These are phyloP conservation scores for Antechinus flavipes DNA, from an alignment of 2,113 vertebrate genomes.

Conservation along the genomic window DNA sequence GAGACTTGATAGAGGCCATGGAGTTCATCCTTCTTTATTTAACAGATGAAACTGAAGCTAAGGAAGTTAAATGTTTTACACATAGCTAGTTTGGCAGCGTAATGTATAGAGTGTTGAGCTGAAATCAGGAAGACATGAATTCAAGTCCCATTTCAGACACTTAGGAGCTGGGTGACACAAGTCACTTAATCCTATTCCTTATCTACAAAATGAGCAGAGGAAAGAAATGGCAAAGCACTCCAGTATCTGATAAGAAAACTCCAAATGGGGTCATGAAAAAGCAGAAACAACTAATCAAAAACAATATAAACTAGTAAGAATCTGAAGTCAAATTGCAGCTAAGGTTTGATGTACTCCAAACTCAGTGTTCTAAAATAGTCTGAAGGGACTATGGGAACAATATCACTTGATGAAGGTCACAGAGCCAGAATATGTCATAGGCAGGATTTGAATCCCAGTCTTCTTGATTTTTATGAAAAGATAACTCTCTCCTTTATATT, in stretches of 20 bases:
- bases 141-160: not conserved
- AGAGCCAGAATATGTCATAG: not conserved
- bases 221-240: not conserved
- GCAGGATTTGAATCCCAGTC: not conserved
- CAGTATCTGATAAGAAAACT: not conserved
- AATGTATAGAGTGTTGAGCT: too few species aligned
- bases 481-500: not conserved
- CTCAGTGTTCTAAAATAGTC: too few species aligned
- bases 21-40: not conserved
- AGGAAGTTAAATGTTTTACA: not conserved
- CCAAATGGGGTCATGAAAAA: too few species aligned
- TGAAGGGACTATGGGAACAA: not conserved
- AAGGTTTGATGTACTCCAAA: not conserved
- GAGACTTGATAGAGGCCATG: not conserved
- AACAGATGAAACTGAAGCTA: not conserved
- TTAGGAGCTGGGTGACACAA: not conserved
- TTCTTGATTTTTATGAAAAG: not conserved
- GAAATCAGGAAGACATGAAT: too few species aligned
- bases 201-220: not conserved
- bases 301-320: not conserved
- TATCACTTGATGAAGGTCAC: not conserved
- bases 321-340: not conserved
- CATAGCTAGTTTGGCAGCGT: not conserved
- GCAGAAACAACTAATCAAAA: not conserved
- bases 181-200: not conserved